Base-by-base conservation (phyloP, 2,888 invertebrate genomes). In the Heteromurus nitidus region DNA sequence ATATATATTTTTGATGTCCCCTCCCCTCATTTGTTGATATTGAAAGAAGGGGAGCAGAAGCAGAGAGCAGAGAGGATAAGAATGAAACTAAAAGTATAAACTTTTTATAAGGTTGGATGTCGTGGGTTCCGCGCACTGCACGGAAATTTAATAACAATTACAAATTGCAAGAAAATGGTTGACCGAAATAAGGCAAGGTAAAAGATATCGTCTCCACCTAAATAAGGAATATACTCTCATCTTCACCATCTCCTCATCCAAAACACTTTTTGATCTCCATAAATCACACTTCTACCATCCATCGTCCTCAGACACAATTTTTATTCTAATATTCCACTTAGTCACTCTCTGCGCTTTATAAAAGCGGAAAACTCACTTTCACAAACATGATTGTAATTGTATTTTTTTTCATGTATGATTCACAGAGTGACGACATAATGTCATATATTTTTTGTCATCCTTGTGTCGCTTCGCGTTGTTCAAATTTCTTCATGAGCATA, bases 331-430 rank as follows among this genome's bases (percentile, higher is more conserved):
- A 47, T 3, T n/a, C 47, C 47, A 47, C 47, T 47, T 47, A 11
- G 7, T 69, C 20, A 18, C 26, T 28, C 58, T 42, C 24, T 58
- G 28, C 18, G 28, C 3, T 9, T 72, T 53, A 26, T 26, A 68
- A 20, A 31, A 76, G 60, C 60, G 76, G 68, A 76, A 76, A 68
- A 76, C 76, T 76, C 76, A 68, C 76, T 76, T 76, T 76, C 76
- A 68, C 76, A 76, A 76, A 11, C 36, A 50, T 65, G 20, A 24
- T n/a, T 24, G 30, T 44, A 44, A 58, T 72, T 24, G 31, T 42
- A 22, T 5, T 24, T 60, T 67, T 53, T 50, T 55, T 69, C 26
- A 68, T 60, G 68, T 30, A 47, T 69, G 68, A 69, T 77, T 77
- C 77, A 69, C 69, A 77, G 28, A 68, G 75, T 67, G 75, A 75